Evolutionary conservation across 2,113 vertebrate genomes (phyloP).

Genomic region (Tapirus terrestris): DNA sequence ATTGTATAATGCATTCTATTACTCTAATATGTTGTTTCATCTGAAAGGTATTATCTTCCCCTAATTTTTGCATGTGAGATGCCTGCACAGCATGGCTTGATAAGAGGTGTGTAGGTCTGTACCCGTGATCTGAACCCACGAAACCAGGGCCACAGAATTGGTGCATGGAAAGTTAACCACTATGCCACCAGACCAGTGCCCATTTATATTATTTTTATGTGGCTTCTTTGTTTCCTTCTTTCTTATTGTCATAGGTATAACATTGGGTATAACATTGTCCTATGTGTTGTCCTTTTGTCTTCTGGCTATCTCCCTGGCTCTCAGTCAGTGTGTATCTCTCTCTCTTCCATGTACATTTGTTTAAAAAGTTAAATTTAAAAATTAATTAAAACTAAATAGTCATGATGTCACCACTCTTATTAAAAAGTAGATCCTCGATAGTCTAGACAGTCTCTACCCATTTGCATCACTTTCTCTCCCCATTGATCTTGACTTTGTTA

Average conservation of each 20-base stretch:
- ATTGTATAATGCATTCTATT: neutral
- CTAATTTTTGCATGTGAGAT: too few species aligned
- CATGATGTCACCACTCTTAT: neutral
- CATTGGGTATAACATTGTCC: neutral
- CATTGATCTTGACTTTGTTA: neutral
- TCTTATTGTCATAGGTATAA: neutral
- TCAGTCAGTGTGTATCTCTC: too few species aligned
- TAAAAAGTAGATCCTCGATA: neutral
- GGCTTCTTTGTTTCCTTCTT: too few species aligned
- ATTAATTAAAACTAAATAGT: neutral
- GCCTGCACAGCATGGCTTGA: too few species aligned
- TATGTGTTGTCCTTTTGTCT: neutral
- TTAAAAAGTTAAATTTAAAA: neutral
- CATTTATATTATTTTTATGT: too few species aligned
- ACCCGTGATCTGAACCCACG: too few species aligned
- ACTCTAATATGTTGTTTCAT: neutral
- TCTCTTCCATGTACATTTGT: neutral
- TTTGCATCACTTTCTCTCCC: neutral
- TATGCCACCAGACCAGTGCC: too few species aligned
- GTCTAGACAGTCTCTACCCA: neutral
- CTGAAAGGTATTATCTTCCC: neutral
- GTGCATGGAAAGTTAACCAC: too few species aligned
- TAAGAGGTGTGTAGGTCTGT: too few species aligned
- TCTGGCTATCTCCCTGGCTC: neutral
- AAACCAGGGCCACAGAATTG: too few species aligned